phyloP scores from a whole-genome alignment of 2,888 invertebrate species.

The Amiota mariae region DNA sequence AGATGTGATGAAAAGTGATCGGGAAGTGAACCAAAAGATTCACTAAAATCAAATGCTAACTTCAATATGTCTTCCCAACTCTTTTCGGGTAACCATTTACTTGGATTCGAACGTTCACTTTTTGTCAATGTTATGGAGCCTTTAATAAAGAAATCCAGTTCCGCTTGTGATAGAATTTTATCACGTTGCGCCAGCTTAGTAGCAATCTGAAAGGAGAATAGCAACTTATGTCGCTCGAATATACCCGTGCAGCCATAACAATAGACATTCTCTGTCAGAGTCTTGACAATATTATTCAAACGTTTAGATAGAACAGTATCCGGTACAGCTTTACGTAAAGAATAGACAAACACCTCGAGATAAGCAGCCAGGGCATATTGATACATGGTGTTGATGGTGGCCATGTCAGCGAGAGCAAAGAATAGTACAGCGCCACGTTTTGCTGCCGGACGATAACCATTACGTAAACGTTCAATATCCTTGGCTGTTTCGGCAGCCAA shows the following conservation, averaged over 20 bases:
- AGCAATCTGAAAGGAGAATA: conserved; percentile 94
- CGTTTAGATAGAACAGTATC: conserved; percentile 84
- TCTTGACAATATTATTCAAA: conserved; percentile 86
- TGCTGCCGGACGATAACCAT: conserved; percentile 90
- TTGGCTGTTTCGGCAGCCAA: conserved; percentile 83
- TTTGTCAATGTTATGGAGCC: conserved; percentile 87
- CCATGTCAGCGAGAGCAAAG: conserved; percentile 93
- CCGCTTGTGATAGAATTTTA: conserved; percentile 78
- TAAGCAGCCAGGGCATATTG: conserved; percentile 92
- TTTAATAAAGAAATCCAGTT: conserved; percentile 93
- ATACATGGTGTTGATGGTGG: conserved; percentile 91
- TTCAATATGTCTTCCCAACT: conserved; percentile 90
- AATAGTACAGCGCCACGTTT: conserved; percentile 91
- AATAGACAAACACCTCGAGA: conserved; percentile 86
- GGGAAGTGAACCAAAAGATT: conserved; percentile 79
- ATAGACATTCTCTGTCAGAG: conserved; percentile 90
- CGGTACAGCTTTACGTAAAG: conserved; percentile 87
- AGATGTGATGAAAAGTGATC: conserved; percentile 77
- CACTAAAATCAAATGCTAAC: conserved; percentile 80
- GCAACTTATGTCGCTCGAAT: conserved; percentile 91
- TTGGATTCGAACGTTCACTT: conserved; percentile 79
- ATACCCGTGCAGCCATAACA: conserved; percentile 94
- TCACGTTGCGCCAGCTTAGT: conserved; percentile 85
- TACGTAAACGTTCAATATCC: conserved; percentile 88
- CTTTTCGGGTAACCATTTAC: conserved; percentile 81